phyloP scores from a whole-genome alignment of 2,888 invertebrate species.

The Autographa gamma region DNA sequence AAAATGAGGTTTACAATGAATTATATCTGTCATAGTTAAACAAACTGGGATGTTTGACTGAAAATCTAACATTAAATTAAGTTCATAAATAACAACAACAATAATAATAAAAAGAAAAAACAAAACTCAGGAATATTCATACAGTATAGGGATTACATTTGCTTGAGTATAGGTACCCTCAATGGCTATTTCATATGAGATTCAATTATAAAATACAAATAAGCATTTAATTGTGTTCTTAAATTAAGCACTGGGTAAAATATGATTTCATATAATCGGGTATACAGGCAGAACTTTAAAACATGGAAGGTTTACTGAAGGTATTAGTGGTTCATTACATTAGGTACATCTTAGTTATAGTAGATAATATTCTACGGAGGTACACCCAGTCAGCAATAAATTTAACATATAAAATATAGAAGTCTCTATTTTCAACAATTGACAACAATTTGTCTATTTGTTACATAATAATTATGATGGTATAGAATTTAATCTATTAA shows the following conservation, averaged over 20 bases:
- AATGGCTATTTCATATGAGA: conserved; percentile 38
- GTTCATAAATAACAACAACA: conserved; percentile 78
- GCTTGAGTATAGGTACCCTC: conserved; percentile 35
- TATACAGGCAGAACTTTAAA: conserved; percentile 31
- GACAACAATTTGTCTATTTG: conserved; percentile 75
- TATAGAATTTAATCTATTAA: conserved; percentile 43
- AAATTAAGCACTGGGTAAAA: conserved; percentile 38
- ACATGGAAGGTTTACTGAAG: conserved; percentile 41
- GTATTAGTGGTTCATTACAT: conserved; percentile 45
- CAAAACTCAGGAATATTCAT: conserved; percentile 55
- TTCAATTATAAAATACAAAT: conserved; percentile 42
- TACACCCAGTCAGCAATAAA: conserved; percentile 59
- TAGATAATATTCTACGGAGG: conserved; percentile 37
- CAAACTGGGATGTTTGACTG: conserved; percentile 25
- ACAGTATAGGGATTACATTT: conserved; percentile 37
- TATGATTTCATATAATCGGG: conserved; percentile 19
- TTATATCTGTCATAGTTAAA: conserved; percentile 10
- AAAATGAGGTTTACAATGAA: conserved; percentile 11
- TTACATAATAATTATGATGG: conserved; percentile 62
- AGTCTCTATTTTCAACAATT: conserved; percentile 75
- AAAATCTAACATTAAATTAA: conserved; percentile 52
- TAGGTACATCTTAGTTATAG: conserved; percentile 17
- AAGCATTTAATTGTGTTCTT: conserved; percentile 14
- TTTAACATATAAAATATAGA: conserved; percentile 72
- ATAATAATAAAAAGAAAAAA: conserved; percentile 67